Evolutionary conservation across 2,797 vertebrate genomes (phyloP), one percentile per base, ranked within the genome.

Genomic region (Orestias chungarensis): DNA sequence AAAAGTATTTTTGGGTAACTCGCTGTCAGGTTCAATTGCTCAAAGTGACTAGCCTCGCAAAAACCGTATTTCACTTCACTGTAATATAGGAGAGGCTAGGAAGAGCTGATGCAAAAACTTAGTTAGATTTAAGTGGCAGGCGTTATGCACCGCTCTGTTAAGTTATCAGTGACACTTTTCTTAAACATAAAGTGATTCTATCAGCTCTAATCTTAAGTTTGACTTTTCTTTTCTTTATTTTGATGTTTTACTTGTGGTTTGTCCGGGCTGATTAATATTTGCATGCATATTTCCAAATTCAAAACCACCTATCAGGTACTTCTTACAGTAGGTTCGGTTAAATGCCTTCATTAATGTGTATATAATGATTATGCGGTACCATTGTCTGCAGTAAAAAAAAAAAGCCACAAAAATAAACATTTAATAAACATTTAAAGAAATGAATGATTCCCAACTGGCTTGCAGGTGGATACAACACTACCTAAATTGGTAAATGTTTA

Each of bases 1-100:
- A 86, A 93, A 90, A 87, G 86, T 86, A 85, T 90, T 93, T 92
- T 87, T 73, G 81, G 84, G 86, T 87, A 84, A 86, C 87, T 88
- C 82, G 84, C 78, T 90, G 88, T 91, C 87, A 81, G 87, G 89
- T 92, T 89, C 83, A 90, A 90, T 93, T 86, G 85, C 82, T 91
- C 78, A 87, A 84, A 86, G 84, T 87, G 88, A 79, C 82, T 59
- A 78, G 85, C 67, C 82, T 85, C 88, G 86, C 75, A 84, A 84
- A n/a, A 89, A 70, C 25, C 76, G 46, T 82, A 77, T 88, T 76
- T 79, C 86, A 83, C n/a, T 42, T 42, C 64, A 14, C 52, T 76
- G 47, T 82, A 82, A 86, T 87, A 87, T 83, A 81, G 76, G 82
- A 76, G 70, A 85, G 73, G 84, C 52, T 29, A 27, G 29, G 52